Evolutionary conservation across 2,888 invertebrate species (phyloP).

Genomic region (Sipha maydis): DNA sequence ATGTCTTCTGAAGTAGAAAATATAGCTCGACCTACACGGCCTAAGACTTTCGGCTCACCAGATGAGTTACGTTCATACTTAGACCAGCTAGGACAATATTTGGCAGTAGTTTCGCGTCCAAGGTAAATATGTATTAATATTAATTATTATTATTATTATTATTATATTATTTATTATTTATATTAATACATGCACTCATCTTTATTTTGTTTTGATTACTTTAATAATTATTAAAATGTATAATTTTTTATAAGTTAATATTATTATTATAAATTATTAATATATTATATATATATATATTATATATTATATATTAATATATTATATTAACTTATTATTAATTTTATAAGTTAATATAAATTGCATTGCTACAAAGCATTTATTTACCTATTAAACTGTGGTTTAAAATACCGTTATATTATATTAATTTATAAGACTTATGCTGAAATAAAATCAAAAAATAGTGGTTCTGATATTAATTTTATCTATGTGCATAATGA

Average conservation of each 20-base stretch:
- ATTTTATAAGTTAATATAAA: neutral
- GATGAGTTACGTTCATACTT: slow-evolving; percentile 70
- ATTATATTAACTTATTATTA: neutral
- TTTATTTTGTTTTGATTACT: too few relatives aligned
- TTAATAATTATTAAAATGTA: too few relatives aligned
- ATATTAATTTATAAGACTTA: neutral
- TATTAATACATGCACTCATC: too few relatives aligned
- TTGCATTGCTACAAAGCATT: neutral
- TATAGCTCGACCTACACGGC: slow-evolving; percentile 67
- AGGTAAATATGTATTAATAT: too few relatives aligned
- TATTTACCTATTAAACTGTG: neutral
- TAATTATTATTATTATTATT: too few relatives aligned
- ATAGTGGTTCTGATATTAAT: neutral
- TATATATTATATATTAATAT: too few relatives aligned
- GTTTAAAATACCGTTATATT: neutral
- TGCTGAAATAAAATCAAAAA: neutral
- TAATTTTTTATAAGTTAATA: neutral
- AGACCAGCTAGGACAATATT: slow-evolving; percentile 71
- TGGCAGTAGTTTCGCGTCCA: slow-evolving; percentile 71
- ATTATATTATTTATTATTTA: too few relatives aligned
- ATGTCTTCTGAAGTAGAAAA: slow-evolving; percentile 63
- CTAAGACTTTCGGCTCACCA: slow-evolving; percentile 69
- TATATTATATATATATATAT: too few relatives aligned
- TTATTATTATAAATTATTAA: too few relatives aligned
- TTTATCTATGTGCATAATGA: neutral